Evolutionary conservation across 2,888 invertebrate genomes (phyloP).

Genomic region (Leptopilina drosophilae): DNA sequence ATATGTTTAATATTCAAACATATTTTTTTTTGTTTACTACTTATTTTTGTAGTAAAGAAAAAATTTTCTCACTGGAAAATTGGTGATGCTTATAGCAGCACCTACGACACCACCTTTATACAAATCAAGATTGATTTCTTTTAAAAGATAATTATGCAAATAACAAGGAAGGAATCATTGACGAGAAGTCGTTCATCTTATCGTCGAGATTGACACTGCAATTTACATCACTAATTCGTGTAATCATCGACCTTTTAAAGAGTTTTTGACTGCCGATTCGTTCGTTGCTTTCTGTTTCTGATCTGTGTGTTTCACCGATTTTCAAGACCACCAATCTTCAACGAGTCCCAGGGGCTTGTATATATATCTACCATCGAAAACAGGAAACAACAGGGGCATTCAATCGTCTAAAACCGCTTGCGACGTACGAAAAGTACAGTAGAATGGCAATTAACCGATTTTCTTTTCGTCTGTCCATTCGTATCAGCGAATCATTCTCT

Average conservation of each 20-base stretch:
- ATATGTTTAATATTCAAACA: too few relatives aligned
- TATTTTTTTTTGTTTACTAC: too few relatives aligned
- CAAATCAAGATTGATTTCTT: conserved; percentile 64
- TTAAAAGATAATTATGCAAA: conserved; percentile 70
- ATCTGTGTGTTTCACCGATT: conserved; percentile 22
- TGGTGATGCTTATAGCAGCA: conserved; percentile 11
- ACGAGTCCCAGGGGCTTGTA: not conserved
- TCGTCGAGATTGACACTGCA: conserved; percentile 70
- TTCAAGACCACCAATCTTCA: conserved; percentile 28
- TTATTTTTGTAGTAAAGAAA: too few relatives aligned
- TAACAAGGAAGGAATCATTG: conserved; percentile 53
- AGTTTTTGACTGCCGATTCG: conserved; percentile 60
- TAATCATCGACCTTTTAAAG: conserved; percentile 69
- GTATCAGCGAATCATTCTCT: conserved; percentile 29
- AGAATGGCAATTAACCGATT: conserved; percentile 37
- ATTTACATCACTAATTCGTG: conserved; percentile 74
- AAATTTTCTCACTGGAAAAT: too few relatives aligned
- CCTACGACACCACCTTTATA: conserved; percentile 62
- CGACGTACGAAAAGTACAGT: conserved; percentile 29
- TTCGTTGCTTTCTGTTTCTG: conserved; percentile 10
- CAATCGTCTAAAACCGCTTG: conserved; percentile 25
- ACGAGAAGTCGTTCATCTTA: conserved; percentile 64
- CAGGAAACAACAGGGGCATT: conserved; percentile 37
- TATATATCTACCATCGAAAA: conserved; percentile 16
- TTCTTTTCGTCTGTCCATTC: conserved; percentile 19